A percentile compares a stretch with the other conserved stretches of the same genome.
Conservation (phyloP, 2,113 vertebrate genomes). For the Sus scrofa region DNA sequence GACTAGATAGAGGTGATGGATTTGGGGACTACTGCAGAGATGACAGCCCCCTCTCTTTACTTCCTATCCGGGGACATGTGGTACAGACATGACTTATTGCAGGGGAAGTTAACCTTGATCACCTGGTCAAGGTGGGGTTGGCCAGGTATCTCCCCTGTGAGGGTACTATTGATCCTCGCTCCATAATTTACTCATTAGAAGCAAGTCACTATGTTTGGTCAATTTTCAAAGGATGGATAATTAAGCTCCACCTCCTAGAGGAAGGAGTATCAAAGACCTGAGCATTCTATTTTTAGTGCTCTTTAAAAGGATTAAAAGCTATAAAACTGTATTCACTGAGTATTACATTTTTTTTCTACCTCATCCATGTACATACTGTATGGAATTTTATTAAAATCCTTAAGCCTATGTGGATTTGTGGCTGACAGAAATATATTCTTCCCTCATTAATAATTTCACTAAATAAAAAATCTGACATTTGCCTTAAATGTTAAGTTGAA, state of each 20-base stretch:
- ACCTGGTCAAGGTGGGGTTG: background rate
- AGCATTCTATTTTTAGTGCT: constrained; percentile 68
- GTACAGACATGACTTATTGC: background rate
- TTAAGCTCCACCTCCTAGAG: background rate
- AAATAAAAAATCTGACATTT: constrained; percentile 60
- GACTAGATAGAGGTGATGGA: background rate
- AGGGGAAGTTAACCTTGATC: background rate
- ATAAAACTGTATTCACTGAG: constrained; percentile 62
- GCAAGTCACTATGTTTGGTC: background rate
- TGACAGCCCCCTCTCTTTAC: background rate
- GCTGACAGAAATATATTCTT: constrained; percentile 66
- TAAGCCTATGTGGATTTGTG: constrained; percentile 72
- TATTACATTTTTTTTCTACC: constrained; percentile 61
- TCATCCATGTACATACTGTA: constrained; percentile 75
- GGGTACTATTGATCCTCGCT: background rate
- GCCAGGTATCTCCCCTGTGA: background rate
- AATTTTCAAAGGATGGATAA: background rate
- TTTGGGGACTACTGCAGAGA: background rate
- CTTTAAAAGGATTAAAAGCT: constrained; percentile 76
- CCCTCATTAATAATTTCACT: constrained; percentile 74
- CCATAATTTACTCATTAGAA: background rate
- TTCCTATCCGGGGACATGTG: background rate
- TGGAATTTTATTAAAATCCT: constrained; percentile 81
- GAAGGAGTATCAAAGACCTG: background rate
- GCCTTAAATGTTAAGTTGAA: constrained; percentile 75